Percentiles rank a stretch among this genome's conserved stretches.
Evolutionary conservation across 2,888 invertebrate species (phyloP).

Genomic region (Agonum fuliginosum): DNA sequence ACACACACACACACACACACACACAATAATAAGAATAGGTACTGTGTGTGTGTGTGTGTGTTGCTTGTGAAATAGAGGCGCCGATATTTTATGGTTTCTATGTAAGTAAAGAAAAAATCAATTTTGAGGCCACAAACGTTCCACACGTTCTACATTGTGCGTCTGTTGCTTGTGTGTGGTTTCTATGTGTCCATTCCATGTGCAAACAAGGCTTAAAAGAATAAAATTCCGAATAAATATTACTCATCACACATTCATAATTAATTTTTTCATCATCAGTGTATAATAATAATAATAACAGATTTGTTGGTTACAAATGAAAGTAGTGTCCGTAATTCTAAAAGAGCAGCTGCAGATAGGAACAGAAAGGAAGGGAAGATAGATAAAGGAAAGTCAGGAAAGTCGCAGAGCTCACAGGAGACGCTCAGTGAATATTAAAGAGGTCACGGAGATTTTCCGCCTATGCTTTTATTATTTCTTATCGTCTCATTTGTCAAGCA

Average conservation of each 20-base stretch:
- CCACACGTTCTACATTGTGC: no score
- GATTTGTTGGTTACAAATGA: conserved; percentile 19
- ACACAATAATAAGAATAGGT: no score
- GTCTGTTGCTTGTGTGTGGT: no score
- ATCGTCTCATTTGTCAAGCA: conserved; percentile 40
- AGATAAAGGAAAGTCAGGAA: neutral
- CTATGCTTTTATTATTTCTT: conserved; percentile 38
- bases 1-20: no score
- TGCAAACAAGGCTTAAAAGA: no score
- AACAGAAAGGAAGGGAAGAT: neutral
- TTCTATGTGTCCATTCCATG: no score
- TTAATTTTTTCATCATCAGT: conserved; percentile 28
- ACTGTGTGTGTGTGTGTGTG: no score
- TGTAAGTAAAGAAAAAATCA: no score
- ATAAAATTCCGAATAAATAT: conserved; percentile 8
- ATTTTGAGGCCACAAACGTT: no score
- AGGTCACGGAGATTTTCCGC: conserved; percentile 13
- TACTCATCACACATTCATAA: conserved; percentile 30
- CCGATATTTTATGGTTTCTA: no score
- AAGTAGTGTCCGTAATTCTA: neutral
- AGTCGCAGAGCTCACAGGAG: neutral
- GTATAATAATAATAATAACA: neutral
- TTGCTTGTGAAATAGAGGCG: no score
- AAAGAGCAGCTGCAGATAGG: neutral
- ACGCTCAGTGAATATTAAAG: conserved; percentile 26